These are phyloP conservation scores for Nycteola revayana DNA, from an alignment of 2,888 invertebrate genomes.

Conservation along the genomic window DNA sequence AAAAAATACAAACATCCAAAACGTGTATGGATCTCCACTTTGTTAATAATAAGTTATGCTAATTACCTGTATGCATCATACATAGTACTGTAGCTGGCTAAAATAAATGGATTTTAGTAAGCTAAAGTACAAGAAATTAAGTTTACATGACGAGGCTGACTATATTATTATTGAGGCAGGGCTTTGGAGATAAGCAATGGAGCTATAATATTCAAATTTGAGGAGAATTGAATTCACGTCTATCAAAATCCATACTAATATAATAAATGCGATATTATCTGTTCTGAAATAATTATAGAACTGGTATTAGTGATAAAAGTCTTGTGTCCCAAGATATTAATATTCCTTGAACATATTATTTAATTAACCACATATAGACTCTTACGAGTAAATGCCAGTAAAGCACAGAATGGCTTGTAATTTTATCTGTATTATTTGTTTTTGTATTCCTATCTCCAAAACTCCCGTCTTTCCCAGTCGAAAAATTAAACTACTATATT, in stretches of 20 bases:
- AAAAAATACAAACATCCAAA: slow-evolving; percentile 64
- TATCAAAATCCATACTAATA: too few species aligned
- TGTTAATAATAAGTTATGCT: slow-evolving; percentile 37
- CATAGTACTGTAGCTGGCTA: slow-evolving; percentile 24
- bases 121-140: slow-evolving; percentile 19
- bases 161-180: not conserved
- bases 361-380: too few species aligned
- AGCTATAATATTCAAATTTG: too few species aligned
- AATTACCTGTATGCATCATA: slow-evolving; percentile 31
- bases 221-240: too few species aligned
- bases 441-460: slow-evolving; percentile 15
- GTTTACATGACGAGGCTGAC: slow-evolving; percentile 18
- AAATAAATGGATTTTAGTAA: slow-evolving; percentile 8
- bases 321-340: too few species aligned
- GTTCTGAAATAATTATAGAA: too few species aligned
- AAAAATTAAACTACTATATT: slow-evolving; percentile 33
- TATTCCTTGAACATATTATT: too few species aligned
- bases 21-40: slow-evolving; percentile 27
- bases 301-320: too few species aligned
- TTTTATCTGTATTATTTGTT: too few species aligned
- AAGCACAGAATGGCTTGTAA: too few species aligned
- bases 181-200: slow-evolving; percentile 3
- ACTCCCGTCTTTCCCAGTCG: slow-evolving; percentile 9
- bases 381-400: too few species aligned
- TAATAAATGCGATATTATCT: too few species aligned